A percentile compares a stretch with the other conserved stretches of the same genome.
These are phyloP conservation scores for Macrotus californicus DNA, from an alignment of 2,113 vertebrate genomes.

Conservation along the genomic window DNA sequence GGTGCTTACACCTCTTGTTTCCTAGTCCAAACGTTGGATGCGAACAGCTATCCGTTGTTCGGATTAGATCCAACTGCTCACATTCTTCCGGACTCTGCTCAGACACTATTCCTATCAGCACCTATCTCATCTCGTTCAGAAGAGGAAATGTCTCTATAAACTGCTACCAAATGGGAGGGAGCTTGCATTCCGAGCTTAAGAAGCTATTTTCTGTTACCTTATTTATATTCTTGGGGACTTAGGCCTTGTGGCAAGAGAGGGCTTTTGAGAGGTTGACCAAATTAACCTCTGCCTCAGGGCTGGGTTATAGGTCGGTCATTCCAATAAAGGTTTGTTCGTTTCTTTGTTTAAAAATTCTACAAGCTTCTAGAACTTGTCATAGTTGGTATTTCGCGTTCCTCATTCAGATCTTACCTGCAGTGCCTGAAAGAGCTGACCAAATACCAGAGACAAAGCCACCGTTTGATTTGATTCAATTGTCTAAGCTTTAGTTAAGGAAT, in stretches of 20 bases:
- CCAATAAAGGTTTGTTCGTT: not conserved
- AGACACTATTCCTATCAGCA: not conserved
- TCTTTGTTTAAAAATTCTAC: not conserved
- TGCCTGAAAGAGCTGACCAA: not conserved
- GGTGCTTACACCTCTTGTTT: not conserved
- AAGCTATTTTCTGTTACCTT: not conserved
- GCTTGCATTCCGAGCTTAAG: not conserved
- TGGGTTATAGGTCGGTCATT: not conserved
- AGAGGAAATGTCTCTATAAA: not conserved
- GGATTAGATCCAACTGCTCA: not conserved
- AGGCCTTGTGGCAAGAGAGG: not conserved
- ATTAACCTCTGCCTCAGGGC: not conserved
- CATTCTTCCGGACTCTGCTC: slow-evolving; percentile 20
- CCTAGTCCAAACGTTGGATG: not conserved
- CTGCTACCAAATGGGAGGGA: not conserved
- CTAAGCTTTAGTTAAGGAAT: not conserved
- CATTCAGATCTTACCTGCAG: not conserved
- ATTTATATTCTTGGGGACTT: not conserved
- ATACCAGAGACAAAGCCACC: not conserved
- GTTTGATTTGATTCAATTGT: not conserved
- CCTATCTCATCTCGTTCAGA: not conserved
- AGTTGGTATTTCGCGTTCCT: not conserved
- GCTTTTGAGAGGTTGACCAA: not conserved
- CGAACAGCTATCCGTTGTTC: not conserved
- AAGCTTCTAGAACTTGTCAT: not conserved